Evolutionary conservation across 2,888 invertebrate genomes (phyloP).

Genomic region (Caenorhabditis japonica): DNA sequence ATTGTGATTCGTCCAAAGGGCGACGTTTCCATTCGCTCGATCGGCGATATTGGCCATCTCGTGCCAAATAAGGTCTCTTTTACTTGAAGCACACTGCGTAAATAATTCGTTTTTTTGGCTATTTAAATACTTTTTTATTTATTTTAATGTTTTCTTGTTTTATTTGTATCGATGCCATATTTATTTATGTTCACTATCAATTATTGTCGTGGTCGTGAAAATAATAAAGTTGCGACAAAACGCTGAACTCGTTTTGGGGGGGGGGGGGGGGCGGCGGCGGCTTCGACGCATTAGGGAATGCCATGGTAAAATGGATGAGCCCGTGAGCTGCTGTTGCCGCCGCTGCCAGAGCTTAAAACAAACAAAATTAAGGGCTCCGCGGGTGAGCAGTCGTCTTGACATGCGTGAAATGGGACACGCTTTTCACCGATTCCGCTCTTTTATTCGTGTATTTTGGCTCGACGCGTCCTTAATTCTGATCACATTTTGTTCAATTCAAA

Average conservation of each 20-base stretch:
- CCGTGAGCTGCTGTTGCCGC: too few relatives aligned
- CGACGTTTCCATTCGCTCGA: conserved; percentile 85
- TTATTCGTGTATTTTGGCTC: too few relatives aligned
- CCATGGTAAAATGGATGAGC: conserved; percentile 46
- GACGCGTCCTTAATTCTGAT: neutral
- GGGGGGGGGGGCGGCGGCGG: too few relatives aligned
- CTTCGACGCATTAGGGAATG: conserved; percentile 29
- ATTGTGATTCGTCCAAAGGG: conserved; percentile 89
- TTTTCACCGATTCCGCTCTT: conserved; percentile 49
- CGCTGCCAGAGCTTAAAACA: conserved; percentile 53
- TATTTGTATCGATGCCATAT: neutral
- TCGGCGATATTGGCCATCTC: conserved; percentile 93
- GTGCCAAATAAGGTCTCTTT: conserved; percentile 82
- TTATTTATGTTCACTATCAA: neutral
- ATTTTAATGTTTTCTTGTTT: too few relatives aligned
- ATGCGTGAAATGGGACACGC: conserved; percentile 51
- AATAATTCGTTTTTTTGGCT: neutral
- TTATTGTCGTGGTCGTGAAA: neutral
- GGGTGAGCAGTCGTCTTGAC: conserved; percentile 48
- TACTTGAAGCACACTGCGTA: conserved; percentile 45
- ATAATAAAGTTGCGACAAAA: neutral
- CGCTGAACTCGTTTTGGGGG: too few relatives aligned
- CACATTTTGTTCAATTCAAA: too few relatives aligned
- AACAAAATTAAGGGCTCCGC: conserved; percentile 57
- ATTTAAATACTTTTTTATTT: too few relatives aligned